phyloP scores from a whole-genome alignment of 2,113 vertebrate species.

The Lepidothrix coronata region DNA sequence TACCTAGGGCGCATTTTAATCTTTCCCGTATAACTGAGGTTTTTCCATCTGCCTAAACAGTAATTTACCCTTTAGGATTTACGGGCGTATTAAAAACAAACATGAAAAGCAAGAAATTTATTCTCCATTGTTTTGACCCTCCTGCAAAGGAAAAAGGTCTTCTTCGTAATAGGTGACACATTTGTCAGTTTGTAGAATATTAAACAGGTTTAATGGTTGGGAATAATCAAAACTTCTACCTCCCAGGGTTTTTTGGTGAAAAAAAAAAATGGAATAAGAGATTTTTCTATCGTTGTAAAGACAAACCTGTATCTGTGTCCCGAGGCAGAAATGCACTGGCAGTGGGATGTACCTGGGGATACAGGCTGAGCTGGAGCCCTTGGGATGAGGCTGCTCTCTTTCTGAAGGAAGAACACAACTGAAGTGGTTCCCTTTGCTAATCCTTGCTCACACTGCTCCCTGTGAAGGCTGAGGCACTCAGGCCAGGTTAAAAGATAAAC shows the following conservation, averaged over 20 bases:
- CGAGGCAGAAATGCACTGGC: not conserved
- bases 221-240: not conserved
- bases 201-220: not conserved
- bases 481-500: not conserved
- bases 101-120: not conserved
- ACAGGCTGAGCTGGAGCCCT: not conserved
- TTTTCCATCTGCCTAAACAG: conserved; percentile 7
- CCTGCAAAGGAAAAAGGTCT: not conserved
- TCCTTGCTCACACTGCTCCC: not conserved
- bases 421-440: not conserved
- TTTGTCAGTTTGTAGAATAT: not conserved
- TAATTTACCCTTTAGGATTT: conserved; percentile 51
- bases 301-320: fast-evolving
- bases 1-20: conserved; percentile 44
- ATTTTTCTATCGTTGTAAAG: not conserved
- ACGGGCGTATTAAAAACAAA: conserved; percentile 12
- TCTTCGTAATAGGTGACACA: not conserved
- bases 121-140: not conserved
- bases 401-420: not conserved
- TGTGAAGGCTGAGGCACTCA: not conserved
- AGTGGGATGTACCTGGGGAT: not conserved
- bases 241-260: not conserved
- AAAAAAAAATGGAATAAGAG: not conserved
- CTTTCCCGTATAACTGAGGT: conserved; percentile 35
- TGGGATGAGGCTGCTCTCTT: not conserved